phyloP scores from a whole-genome alignment of 92 coral and sea anemone species.

The Siderastrea radians region DNA sequence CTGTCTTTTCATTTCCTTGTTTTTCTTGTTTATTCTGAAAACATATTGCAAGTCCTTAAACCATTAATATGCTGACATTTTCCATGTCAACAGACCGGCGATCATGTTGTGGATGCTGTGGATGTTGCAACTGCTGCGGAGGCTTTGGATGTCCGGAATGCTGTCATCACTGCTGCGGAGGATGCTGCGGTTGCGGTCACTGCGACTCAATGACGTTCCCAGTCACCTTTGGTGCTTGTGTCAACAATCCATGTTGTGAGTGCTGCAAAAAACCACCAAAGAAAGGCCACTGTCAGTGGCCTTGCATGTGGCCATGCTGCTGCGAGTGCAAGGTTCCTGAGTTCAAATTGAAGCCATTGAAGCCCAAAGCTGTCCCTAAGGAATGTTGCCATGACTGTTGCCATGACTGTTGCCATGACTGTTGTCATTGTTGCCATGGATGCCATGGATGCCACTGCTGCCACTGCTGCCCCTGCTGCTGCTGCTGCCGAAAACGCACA shows the following conservation, averaged over 20 bases:
- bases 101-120: conserved; percentile 43
- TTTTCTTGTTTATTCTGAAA: background rate
- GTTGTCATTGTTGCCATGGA: conserved; percentile 30
- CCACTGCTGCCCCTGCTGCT: conserved; percentile 27
- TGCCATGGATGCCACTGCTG: conserved; percentile 40
- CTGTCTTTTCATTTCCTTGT: background rate
- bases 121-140: conserved; percentile 64
- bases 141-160: conserved; percentile 72
- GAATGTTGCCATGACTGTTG: conserved; percentile 26
- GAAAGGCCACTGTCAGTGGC: conserved; percentile 75
- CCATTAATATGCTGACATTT: background rate
- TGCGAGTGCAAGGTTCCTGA: conserved; percentile 79
- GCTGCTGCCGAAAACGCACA: conserved; percentile 38
- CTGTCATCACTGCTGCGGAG: conserved; percentile 75
- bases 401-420: background rate
- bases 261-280: conserved; percentile 81
- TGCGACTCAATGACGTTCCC: conserved; percentile 79
- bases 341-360: conserved; percentile 78
- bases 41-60: no score
- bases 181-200: conserved; percentile 78
- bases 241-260: conserved; percentile 81
- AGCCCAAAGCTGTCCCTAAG: conserved; percentile 55
- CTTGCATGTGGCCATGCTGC: conserved; percentile 86
- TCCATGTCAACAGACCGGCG: conserved; percentile 29
- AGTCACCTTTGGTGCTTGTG: conserved; percentile 81